A percentile compares a stretch with the other conserved stretches of the same genome.
phyloP scores from a whole-genome alignment of 1,140 invertebrate species.

The Bombus confusus region DNA sequence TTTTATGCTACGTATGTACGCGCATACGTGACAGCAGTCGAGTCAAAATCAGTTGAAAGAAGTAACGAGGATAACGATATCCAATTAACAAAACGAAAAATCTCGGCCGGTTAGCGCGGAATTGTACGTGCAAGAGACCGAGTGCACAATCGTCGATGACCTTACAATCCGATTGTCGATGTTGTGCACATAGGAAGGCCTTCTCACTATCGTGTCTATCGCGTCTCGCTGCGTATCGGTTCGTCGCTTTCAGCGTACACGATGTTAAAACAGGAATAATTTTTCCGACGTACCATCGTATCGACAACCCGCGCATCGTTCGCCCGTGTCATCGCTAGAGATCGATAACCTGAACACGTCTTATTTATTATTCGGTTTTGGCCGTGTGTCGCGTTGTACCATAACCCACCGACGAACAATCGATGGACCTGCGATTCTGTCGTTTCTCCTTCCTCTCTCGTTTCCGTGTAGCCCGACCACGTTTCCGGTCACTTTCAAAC shows the following conservation, averaged over 20 bases:
- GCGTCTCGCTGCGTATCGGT: background rate
- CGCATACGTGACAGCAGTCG: no score
- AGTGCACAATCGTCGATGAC: background rate
- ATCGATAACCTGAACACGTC: conserved; percentile 26
- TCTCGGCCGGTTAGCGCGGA: background rate
- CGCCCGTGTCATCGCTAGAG: background rate
- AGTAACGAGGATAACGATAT: background rate
- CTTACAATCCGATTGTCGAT: conserved; percentile 54
- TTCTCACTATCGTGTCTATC: no score
- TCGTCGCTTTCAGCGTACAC: no score
- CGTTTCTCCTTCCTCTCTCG: background rate
- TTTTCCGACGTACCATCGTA: background rate
- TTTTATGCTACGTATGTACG: no score
- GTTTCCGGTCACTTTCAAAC: background rate
- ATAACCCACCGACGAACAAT: background rate
- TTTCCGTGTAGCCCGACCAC: background rate
- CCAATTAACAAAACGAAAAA: background rate
- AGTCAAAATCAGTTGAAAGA: no score
- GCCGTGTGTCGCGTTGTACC: background rate
- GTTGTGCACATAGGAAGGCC: background rate
- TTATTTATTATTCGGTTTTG: conserved; percentile 30
- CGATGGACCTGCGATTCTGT: background rate
- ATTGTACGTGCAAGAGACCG: background rate
- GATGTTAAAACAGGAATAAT: conserved; percentile 22
- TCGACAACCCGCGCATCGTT: no score